A percentile compares a stretch with the other conserved stretches of the same genome.
Evolutionary conservation across 2,113 vertebrate species (phyloP).

Genomic region (Cnemophilus loriae): DNA sequence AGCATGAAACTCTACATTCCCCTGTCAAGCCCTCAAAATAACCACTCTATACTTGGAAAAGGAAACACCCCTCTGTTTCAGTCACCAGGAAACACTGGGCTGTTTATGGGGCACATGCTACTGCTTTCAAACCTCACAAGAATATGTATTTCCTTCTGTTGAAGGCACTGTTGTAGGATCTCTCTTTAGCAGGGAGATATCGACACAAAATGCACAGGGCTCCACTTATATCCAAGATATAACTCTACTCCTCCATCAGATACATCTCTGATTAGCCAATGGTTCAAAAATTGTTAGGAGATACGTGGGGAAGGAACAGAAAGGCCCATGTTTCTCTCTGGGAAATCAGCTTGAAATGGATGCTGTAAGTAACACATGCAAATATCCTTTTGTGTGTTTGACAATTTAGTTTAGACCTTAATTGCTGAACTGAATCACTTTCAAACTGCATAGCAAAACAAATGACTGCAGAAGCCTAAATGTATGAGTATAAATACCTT

Average conservation of each 20-base stretch:
- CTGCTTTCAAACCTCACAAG: not conserved
- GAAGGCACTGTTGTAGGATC: not conserved
- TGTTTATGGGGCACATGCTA: not conserved
- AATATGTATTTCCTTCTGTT: not conserved
- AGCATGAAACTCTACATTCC: slow-evolving; percentile 22
- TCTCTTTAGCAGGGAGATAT: not conserved
- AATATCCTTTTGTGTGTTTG: not conserved
- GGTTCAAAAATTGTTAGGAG: not conserved
- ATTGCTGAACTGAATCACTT: slow-evolving; percentile 29
- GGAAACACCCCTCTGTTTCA: slow-evolving; percentile 30
- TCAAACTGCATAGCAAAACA: slow-evolving; percentile 13
- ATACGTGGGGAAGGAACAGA: not conserved
- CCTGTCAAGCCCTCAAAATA: slow-evolving; percentile 49
- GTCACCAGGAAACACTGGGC: not conserved
- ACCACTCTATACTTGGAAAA: slow-evolving; percentile 16
- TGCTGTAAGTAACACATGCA: not conserved
- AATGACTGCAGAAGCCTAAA: slow-evolving; percentile 10
- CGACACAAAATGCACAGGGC: not conserved
- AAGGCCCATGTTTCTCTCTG: not conserved
- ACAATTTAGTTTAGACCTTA: slow-evolving; percentile 23
- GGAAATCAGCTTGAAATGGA: not conserved
- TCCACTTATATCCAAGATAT: not conserved
- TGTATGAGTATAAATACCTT: not conserved
- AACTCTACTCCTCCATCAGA: not conserved
- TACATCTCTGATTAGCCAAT: not conserved